Evolutionary conservation across 2,113 vertebrate species (phyloP).

Genomic region (Psittacula cyanocephala): DNA sequence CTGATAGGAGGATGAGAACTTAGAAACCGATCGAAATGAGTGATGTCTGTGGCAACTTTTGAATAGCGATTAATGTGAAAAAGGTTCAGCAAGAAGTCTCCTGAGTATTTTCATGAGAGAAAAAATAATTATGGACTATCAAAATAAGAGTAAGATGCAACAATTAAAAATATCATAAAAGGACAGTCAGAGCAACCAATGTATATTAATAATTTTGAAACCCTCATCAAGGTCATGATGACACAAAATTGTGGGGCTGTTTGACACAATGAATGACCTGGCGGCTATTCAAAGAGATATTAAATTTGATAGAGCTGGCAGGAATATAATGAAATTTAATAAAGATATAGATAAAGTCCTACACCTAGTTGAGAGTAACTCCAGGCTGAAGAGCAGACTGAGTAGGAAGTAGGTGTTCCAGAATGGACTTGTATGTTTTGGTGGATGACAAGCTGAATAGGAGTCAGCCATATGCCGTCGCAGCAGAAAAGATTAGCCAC

Average conservation of each 20-base stretch:
- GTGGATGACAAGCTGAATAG: background rate
- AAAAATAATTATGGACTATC: background rate
- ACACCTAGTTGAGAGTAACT: background rate
- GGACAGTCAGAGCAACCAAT: background rate
- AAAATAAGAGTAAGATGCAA: conserved; percentile 1
- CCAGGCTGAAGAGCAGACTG: background rate
- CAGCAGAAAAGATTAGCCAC: background rate
- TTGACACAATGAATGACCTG: background rate
- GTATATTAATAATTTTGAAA: background rate
- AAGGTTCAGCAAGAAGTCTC: background rate
- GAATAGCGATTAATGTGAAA: background rate
- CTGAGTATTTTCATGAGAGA: background rate
- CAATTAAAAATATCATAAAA: background rate
- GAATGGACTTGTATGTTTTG: background rate
- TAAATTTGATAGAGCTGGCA: background rate
- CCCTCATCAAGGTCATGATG: background rate
- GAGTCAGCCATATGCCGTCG: background rate
- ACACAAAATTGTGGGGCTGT: background rate
- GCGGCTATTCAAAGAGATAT: background rate
- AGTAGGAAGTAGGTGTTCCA: background rate
- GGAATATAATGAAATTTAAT: background rate
- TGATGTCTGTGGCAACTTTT: background rate
- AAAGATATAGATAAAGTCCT: background rate
- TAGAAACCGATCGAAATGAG: background rate
- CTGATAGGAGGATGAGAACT: background rate